Conservation (phyloP, 2,888 invertebrate species). For the Hypomecis punctinalis region DNA sequence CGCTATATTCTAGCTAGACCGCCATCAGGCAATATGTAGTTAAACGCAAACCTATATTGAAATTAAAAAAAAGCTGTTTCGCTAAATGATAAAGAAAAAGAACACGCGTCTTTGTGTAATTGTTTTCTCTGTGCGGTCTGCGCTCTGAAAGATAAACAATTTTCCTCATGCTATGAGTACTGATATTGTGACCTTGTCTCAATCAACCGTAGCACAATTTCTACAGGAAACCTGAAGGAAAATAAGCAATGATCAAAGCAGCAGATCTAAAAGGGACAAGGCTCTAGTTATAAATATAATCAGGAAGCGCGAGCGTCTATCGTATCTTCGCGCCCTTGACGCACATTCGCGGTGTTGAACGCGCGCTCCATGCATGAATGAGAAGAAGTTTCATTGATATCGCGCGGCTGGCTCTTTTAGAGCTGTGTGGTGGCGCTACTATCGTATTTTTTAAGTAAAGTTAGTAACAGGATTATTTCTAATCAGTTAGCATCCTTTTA, state of each 20-base stretch:
- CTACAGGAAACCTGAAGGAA: background rate
- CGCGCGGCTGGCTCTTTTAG: background rate
- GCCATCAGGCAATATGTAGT: too few species aligned
- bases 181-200: too few species aligned
- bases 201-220: too few species aligned
- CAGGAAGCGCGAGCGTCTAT: constrained; percentile 56
- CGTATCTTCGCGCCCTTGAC: constrained; percentile 64
- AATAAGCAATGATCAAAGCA: background rate
- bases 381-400: constrained; percentile 64
- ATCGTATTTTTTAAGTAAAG: background rate
- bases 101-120: too few species aligned
- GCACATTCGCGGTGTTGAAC: constrained; percentile 61
- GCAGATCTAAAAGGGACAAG: constrained; percentile 21
- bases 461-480: background rate
- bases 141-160: too few species aligned
- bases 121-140: too few species aligned
- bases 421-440: background rate
- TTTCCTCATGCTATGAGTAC: too few species aligned
- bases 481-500: background rate
- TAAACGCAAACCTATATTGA: too few species aligned
- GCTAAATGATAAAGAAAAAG: too few species aligned
- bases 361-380: constrained; percentile 71
- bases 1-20: too few species aligned
- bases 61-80: too few species aligned
- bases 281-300: constrained; percentile 43